These are phyloP conservation scores for Ceyx melanurus DNA, from an alignment of 2,113 vertebrate genomes.

Conservation along the genomic window DNA sequence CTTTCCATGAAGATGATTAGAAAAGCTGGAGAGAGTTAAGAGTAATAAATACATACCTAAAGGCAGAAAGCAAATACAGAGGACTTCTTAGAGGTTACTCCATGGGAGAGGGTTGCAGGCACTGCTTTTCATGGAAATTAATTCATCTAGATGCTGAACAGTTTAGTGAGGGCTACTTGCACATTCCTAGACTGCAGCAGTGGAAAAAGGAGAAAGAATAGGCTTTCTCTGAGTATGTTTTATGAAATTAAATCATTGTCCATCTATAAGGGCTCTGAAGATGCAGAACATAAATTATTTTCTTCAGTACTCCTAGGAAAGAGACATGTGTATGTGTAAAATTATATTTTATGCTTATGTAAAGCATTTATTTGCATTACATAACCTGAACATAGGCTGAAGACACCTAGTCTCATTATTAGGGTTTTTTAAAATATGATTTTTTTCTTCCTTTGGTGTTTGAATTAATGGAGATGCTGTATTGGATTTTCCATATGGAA, in stretches of 20 bases:
- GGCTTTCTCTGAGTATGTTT: background rate
- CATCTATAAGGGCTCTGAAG: constrained; percentile 26
- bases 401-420: background rate
- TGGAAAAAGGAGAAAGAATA: constrained; percentile 41
- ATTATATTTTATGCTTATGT: background rate
- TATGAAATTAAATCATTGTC: constrained; percentile 34
- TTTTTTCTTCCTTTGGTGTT: background rate
- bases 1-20: background rate
- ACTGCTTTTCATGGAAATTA: constrained; percentile 32
- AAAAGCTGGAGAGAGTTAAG: background rate
- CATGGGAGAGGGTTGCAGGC: background rate
- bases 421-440: background rate
- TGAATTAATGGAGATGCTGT: background rate
- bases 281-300: constrained; percentile 31
- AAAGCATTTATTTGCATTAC: background rate
- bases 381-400: background rate
- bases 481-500: background rate
- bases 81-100: background rate
- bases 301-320: background rate
- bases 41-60: background rate
- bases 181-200: background rate
- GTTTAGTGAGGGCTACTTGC: constrained; percentile 16
- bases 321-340: background rate
- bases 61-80: background rate
- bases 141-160: constrained; percentile 43